Evolutionary conservation across 2,797 vertebrate genomes (phyloP).

Genomic region (Masticophis lateralis): DNA sequence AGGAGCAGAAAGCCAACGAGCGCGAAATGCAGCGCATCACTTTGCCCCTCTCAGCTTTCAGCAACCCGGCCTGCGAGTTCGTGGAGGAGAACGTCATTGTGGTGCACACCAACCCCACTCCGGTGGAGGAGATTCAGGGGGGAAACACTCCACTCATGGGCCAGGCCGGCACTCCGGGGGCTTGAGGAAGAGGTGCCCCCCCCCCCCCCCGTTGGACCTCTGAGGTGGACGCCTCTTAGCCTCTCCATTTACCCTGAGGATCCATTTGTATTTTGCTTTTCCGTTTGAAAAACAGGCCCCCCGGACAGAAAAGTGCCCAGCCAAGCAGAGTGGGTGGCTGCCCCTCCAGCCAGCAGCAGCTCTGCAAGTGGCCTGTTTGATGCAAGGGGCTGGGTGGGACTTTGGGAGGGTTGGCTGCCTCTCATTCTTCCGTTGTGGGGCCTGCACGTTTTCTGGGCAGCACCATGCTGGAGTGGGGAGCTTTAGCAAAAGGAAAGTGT

Average conservation of each 20-base stretch:
- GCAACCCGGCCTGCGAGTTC: constrained; percentile 89
- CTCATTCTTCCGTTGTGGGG: rapidly evolving
- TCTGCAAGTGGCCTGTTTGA: background rate
- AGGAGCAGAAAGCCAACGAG: constrained; percentile 84
- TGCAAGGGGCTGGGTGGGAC: background rate
- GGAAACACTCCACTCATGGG: constrained; percentile 84
- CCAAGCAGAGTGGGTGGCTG: background rate
- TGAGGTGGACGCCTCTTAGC: constrained; percentile 21
- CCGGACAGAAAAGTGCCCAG: constrained; percentile 29
- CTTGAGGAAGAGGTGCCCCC: constrained; percentile 68
- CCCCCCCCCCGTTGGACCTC: constrained; percentile 13
- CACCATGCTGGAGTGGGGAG: background rate
- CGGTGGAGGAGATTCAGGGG: constrained; percentile 71
- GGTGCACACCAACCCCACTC: constrained; percentile 76
- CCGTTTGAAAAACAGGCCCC: constrained; percentile 41
- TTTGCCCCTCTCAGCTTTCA: constrained; percentile 89
- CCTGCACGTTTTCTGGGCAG: background rate
- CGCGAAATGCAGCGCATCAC: constrained; percentile 93
- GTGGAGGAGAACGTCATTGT: constrained; percentile 88
- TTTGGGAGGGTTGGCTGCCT: background rate
- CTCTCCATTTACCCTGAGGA: constrained; percentile 46
- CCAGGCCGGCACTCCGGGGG: constrained; percentile 88
- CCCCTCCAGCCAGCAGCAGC: background rate
- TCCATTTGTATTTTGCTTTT: constrained; percentile 56
- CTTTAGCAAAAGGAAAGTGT: background rate